A percentile compares a stretch with the other conserved stretches of the same genome.
phyloP scores from a whole-genome alignment of 2,113 vertebrate species.

The Antigone vipio region DNA sequence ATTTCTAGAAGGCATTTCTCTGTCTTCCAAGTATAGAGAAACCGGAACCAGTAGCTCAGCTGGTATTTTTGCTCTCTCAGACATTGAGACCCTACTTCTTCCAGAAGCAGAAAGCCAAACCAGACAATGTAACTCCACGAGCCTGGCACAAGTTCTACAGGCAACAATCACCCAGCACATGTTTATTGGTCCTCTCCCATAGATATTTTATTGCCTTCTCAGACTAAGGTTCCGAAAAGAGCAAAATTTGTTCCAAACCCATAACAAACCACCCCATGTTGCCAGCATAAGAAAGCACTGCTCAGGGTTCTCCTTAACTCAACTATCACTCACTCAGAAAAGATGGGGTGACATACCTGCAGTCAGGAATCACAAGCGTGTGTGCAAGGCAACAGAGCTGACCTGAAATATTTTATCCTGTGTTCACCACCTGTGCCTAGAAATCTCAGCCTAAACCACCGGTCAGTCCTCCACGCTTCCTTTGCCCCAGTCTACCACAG shows the following conservation, averaged over 20 bases:
- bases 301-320: neutral
- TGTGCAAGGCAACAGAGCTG: neutral
- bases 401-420: neutral
- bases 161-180: neutral
- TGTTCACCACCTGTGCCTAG: neutral
- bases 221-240: neutral
- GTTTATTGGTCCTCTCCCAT: neutral
- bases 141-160: neutral
- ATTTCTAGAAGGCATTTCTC: neutral
- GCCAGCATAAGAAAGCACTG: neutral
- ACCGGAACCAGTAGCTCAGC: neutral
- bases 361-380: neutral
- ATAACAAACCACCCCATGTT: fast-evolving
- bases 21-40: neutral
- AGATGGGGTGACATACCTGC: neutral
- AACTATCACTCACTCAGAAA: neutral
- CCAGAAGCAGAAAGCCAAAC: neutral
- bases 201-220: neutral
- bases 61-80: neutral
- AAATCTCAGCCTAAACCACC: neutral
- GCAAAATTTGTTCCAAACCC: neutral
- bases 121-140: neutral
- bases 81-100: neutral
- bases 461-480: neutral
- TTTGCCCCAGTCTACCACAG: neutral